These are phyloP conservation scores for Pachycephus smyrnensis DNA, from an alignment of 2,888 invertebrate genomes.

Conservation along the genomic window DNA sequence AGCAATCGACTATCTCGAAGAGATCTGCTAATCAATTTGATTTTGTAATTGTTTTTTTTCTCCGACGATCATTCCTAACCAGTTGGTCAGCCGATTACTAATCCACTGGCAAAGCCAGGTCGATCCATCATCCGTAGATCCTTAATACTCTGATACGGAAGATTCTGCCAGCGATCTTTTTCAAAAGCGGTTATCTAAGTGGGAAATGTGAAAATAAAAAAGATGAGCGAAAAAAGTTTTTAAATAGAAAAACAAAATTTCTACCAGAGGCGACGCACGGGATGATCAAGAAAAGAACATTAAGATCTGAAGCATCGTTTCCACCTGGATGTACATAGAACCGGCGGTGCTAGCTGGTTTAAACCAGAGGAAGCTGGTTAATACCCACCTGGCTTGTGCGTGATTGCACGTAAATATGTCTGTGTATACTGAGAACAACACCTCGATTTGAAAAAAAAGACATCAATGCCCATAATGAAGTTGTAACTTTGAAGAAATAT, in stretches of 20 bases:
- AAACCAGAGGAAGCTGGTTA: conserved; percentile 46
- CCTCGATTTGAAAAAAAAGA: neutral
- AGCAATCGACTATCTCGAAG: neutral
- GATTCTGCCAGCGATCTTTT: too few relatives aligned
- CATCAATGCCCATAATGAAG: too few relatives aligned
- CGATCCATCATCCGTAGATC: neutral
- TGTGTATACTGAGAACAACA: neutral
- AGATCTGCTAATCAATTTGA: neutral
- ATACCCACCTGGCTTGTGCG: conserved; percentile 29
- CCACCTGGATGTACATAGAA: neutral
- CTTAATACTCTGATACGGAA: too few relatives aligned
- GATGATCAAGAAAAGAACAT: neutral
- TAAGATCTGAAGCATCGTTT: too few relatives aligned
- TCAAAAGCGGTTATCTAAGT: too few relatives aligned
- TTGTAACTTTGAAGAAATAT: neutral
- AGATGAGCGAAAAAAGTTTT: too few relatives aligned
- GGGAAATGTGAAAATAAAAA: too few relatives aligned
- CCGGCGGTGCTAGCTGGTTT: conserved; percentile 27
- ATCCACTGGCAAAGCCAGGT: neutral
- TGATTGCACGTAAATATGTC: neutral
- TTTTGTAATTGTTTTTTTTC: neutral
- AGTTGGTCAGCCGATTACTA: neutral
- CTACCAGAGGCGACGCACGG: too few relatives aligned
- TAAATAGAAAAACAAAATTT: too few relatives aligned
- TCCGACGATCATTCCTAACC: neutral